Percentiles rank a stretch among this genome's conserved stretches.
Evolutionary conservation across 2,113 vertebrate species (phyloP).

Genomic region (Calidris pugnax): DNA sequence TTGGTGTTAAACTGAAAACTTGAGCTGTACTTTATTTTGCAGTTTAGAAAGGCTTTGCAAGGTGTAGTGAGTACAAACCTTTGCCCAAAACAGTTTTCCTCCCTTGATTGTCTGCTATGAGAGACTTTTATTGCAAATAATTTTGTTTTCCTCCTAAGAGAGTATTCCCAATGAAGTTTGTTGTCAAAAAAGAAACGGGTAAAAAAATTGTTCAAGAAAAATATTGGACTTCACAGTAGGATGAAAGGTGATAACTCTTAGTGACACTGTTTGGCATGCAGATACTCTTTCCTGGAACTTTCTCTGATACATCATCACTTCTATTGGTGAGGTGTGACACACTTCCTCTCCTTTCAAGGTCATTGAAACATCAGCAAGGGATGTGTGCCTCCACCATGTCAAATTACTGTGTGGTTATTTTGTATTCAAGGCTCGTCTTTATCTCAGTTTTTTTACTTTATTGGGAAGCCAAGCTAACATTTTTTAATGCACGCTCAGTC

Average conservation of each 20-base stretch:
- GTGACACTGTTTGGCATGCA: neutral
- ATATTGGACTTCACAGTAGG: neutral
- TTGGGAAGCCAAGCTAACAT: neutral
- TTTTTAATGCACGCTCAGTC: neutral
- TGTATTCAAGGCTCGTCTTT: neutral
- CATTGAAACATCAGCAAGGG: neutral
- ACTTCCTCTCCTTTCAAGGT: neutral
- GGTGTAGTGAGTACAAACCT: neutral
- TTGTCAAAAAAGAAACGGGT: neutral
- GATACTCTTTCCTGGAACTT: neutral
- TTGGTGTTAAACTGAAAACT: neutral
- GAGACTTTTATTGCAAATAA: neutral
- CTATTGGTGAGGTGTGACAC: neutral
- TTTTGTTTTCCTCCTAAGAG: neutral
- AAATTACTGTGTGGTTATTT: neutral
- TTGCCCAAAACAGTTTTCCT: neutral
- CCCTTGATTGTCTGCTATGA: neutral
- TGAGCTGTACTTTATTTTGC: neutral
- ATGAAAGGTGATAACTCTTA: constrained; percentile 2
- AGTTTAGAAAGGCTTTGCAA: neutral
- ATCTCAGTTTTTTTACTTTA: neutral
- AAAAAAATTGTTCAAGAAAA: neutral
- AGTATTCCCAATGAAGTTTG: neutral
- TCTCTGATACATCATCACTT: neutral
- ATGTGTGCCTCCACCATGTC: neutral